phyloP scores from a whole-genome alignment of 2,113 vertebrate genomes.

The Hypocryptadius cinnamomeus region DNA sequence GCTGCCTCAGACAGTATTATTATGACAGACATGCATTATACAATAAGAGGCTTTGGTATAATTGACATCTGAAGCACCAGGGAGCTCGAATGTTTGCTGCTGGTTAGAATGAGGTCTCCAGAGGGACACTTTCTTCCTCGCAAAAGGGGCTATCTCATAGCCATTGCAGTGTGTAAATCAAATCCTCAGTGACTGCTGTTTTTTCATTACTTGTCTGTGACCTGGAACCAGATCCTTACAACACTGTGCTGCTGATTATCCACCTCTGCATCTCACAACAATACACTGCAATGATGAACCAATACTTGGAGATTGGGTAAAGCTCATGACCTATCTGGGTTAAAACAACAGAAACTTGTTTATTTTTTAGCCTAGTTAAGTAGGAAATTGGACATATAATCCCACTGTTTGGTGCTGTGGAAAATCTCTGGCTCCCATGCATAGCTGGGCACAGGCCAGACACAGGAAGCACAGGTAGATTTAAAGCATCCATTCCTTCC shows the following conservation, averaged over 20 bases:
- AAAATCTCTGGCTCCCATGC: not conserved
- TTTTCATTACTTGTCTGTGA: constrained; percentile 29
- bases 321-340: not conserved
- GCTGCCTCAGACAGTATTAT: constrained; percentile 31
- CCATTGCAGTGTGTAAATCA: constrained; percentile 27
- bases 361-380: not conserved
- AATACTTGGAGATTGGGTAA: not conserved
- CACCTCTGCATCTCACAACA: not conserved
- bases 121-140: constrained; percentile 3
- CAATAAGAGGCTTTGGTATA: constrained; percentile 56
- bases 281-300: not conserved
- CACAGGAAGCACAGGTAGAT: not conserved
- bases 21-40: constrained; percentile 36
- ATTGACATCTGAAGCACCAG: constrained; percentile 46
- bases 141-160: constrained; percentile 6
- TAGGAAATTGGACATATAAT: not conserved
- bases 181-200: constrained; percentile 4
- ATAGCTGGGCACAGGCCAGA: not conserved
- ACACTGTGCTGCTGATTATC: not conserved
- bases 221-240: constrained; percentile 21
- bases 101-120: not conserved
- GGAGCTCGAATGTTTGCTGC: constrained; percentile 5
- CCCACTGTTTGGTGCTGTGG: not conserved
- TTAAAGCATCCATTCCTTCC: not conserved
- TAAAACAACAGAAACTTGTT: not conserved